Evolutionary conservation across 2,113 vertebrate species (phyloP).

Genomic region (Acinonyx jubatus): DNA sequence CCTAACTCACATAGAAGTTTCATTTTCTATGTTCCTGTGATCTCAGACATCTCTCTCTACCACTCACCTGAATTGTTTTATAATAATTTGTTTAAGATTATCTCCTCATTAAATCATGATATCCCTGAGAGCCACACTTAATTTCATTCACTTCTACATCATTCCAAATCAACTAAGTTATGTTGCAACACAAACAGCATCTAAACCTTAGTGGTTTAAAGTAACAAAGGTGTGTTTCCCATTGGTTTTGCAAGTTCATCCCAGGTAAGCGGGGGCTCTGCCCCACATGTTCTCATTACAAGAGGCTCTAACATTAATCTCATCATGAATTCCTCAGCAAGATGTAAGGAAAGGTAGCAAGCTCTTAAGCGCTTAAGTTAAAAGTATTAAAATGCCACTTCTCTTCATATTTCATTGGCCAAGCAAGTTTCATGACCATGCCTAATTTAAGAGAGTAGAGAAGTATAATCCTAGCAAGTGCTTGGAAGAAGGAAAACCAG

Average conservation of each 20-base stretch:
- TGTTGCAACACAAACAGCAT: background rate
- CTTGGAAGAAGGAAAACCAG: background rate
- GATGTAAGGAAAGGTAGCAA: background rate
- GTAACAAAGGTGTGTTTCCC: background rate
- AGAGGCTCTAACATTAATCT: background rate
- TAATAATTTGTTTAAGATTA: background rate
- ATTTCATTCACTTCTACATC: background rate
- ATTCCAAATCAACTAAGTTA: background rate
- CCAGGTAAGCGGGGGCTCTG: background rate
- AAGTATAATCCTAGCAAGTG: background rate
- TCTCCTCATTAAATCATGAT: background rate
- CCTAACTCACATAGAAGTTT: background rate
- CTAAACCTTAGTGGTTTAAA: background rate
- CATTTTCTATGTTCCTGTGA: background rate
- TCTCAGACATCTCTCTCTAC: background rate
- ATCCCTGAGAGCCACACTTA: background rate
- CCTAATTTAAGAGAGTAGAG: background rate
- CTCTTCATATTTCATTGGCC: background rate
- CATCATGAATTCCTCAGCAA: background rate
- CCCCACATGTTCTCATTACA: background rate
- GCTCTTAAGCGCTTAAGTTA: background rate
- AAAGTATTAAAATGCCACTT: background rate
- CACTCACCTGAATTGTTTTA: background rate
- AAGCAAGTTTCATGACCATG: background rate
- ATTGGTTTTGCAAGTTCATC: background rate